Conservation (phyloP, 2,113 vertebrate species). For the Chrysochloris asiatica region DNA sequence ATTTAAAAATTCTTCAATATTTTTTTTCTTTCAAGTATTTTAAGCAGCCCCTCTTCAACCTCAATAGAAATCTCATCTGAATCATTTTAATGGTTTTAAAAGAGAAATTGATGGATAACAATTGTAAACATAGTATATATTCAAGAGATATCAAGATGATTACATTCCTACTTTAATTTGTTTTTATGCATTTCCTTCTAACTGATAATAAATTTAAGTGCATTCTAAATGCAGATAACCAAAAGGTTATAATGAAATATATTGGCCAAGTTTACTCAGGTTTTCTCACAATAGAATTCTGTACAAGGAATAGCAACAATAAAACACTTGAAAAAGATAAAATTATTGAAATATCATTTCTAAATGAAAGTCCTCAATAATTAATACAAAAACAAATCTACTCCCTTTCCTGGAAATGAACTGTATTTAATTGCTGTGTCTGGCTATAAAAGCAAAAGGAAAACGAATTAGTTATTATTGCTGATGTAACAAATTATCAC, state of each 20-base stretch:
- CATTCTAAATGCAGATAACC: not conserved
- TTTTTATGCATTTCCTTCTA: not conserved
- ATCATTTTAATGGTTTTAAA: slow-evolving; percentile 18
- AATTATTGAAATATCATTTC: not conserved
- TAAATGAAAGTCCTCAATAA: not conserved
- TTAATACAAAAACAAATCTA: not conserved
- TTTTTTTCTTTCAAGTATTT: not conserved
- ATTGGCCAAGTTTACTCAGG: not conserved
- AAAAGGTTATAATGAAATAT: not conserved
- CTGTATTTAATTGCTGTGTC: not conserved
- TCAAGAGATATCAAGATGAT: not conserved
- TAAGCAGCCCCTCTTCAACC: not conserved
- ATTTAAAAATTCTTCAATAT: slow-evolving; percentile 44
- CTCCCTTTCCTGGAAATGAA: not conserved
- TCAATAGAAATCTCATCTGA: not conserved
- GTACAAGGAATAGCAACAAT: not conserved
- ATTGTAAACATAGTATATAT: slow-evolving; percentile 25
- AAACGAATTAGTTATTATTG: not conserved
- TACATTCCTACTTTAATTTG: not conserved
- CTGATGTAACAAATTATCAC: not conserved
- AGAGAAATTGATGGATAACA: not conserved
- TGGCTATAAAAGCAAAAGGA: not conserved
- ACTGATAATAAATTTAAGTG: not conserved
- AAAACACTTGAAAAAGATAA: not conserved
- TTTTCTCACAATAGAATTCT: not conserved